Evolutionary conservation across 2,113 vertebrate species (phyloP).

Genomic region (Phalacrocorax brasilianus): DNA sequence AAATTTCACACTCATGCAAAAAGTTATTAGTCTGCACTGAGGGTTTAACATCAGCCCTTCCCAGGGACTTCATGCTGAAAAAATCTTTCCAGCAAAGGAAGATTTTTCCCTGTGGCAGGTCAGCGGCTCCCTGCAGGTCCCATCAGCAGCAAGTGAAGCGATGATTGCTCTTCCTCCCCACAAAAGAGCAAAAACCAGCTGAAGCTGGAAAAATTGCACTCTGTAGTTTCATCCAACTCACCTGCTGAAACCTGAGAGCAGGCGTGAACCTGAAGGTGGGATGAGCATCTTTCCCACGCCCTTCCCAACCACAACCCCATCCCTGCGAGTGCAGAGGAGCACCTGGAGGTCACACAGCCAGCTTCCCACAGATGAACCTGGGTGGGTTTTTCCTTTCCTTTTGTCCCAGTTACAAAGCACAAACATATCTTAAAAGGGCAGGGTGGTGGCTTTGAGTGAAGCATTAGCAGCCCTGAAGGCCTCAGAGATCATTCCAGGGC

Average conservation of each 20-base stretch:
- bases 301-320: rapidly evolving
- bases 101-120: neutral
- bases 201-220: neutral
- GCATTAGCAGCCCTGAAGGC: neutral
- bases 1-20: neutral
- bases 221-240: neutral
- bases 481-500: neutral
- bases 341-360: neutral
- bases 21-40: neutral
- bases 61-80: neutral
- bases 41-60: neutral
- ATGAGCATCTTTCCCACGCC: neutral
- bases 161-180: neutral
- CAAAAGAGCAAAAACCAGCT: neutral
- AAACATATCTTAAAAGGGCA: neutral
- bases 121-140: neutral
- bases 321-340: neutral
- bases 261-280: neutral
- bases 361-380: neutral
- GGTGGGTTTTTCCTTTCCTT: neutral
- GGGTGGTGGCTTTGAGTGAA: neutral
- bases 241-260: neutral
- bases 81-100: neutral
- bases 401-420: neutral
- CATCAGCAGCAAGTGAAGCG: rapidly evolving